These are phyloP conservation scores for Nemotelus nigrinus DNA, from an alignment of 2,888 invertebrate species.

Conservation along the genomic window DNA sequence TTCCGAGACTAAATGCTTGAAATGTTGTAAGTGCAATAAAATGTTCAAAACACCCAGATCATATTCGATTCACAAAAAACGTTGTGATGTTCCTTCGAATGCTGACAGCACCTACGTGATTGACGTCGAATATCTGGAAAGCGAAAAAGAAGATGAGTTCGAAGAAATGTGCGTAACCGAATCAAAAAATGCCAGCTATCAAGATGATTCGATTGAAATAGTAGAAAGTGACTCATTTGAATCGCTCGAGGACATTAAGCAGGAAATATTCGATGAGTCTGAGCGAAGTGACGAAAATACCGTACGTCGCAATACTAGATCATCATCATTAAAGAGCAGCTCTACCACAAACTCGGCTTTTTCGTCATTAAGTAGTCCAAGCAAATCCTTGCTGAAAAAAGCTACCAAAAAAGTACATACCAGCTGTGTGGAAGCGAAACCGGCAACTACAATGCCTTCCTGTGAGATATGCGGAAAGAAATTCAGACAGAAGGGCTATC, in stretches of 20 bases:
- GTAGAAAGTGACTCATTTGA: constrained; percentile 27
- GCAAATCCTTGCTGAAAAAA: constrained; percentile 4
- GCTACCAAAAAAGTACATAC: not conserved
- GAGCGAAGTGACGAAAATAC: constrained; percentile 6
- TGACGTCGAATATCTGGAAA: constrained; percentile 28
- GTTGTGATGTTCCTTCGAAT: constrained; percentile 7
- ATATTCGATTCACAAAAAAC: constrained; percentile 28
- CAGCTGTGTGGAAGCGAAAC: not conserved
- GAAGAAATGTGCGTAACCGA: not conserved
- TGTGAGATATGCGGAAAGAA: constrained; percentile 32
- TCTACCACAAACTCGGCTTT: not conserved
- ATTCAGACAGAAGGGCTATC: constrained; percentile 20
- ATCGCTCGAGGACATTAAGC: not conserved
- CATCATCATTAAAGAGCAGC: constrained; percentile 13
- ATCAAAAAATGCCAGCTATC: not conserved
- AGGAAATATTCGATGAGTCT: not conserved
- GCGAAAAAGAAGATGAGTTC: constrained; percentile 31
- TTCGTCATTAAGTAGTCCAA: not conserved
- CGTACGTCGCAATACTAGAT: constrained; percentile 18
- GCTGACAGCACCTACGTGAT: constrained; percentile 9
- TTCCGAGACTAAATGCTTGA: constrained; percentile 1
- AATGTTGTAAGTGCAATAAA: constrained; percentile 28
- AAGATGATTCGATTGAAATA: constrained; percentile 9
- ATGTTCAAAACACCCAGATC: constrained; percentile 33
- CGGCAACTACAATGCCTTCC: not conserved